Percentiles rank a stretch among this genome's conserved stretches.
Evolutionary conservation across 2,113 vertebrate genomes (phyloP).

Genomic region (Anoura caudifer): DNA sequence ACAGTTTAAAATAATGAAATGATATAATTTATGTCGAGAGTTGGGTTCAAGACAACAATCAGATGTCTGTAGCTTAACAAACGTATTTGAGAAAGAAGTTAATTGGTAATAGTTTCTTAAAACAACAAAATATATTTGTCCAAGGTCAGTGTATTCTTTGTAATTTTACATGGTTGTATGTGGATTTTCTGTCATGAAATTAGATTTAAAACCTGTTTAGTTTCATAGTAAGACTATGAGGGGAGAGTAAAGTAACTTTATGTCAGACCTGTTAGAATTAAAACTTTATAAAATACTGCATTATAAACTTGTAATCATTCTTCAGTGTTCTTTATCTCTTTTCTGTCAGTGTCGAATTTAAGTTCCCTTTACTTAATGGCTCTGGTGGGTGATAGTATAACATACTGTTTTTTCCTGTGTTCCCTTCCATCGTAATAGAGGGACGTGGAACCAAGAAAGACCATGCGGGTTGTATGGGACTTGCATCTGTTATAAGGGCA

Average conservation of each 20-base stretch:
- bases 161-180: slow-evolving; percentile 5
- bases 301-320: background rate
- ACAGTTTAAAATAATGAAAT: background rate
- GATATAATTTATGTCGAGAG: background rate
- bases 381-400: background rate
- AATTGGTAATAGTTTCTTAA: background rate
- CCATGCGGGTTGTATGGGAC: background rate
- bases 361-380: background rate
- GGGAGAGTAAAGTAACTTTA: background rate
- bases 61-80: background rate
- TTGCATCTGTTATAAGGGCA: background rate
- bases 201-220: background rate
- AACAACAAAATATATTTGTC: background rate
- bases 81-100: background rate
- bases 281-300: background rate
- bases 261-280: background rate
- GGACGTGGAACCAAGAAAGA: background rate
- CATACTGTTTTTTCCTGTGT: background rate
- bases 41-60: background rate
- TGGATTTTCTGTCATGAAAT: slow-evolving; percentile 38
- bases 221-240: background rate
- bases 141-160: background rate
- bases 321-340: background rate
- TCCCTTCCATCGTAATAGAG: background rate
- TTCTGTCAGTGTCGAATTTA: background rate